phyloP scores from a whole-genome alignment of 2,113 vertebrate genomes.

The Cariama cristata region DNA sequence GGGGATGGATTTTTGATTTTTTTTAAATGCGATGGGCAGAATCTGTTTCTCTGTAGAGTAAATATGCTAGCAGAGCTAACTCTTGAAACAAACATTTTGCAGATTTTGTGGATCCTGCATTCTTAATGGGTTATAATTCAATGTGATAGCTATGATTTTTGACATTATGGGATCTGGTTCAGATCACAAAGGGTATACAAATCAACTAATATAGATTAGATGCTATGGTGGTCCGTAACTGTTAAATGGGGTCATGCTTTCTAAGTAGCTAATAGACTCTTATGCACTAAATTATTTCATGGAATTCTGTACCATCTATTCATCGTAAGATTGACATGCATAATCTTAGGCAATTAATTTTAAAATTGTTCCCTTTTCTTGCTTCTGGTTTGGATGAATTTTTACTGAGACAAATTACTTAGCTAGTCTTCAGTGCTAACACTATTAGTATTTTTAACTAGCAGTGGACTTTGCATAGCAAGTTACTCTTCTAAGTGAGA shows the following conservation, averaged over 20 bases:
- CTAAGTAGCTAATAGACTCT: slow-evolving; percentile 82
- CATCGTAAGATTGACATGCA: slow-evolving; percentile 13
- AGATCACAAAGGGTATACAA: slow-evolving; percentile 88
- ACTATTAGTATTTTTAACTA: slow-evolving; percentile 3
- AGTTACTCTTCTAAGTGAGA: not conserved
- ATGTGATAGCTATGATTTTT: slow-evolving; percentile 80
- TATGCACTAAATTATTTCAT: slow-evolving; percentile 80
- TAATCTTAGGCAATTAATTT: slow-evolving; percentile 4
- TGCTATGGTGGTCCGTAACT: slow-evolving; percentile 80
- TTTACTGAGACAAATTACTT: not conserved
- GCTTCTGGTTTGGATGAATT: not conserved
- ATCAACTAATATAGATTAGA: slow-evolving; percentile 90
- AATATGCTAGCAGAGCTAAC: not conserved
- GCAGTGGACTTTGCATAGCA: not conserved
- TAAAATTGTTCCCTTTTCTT: not conserved
- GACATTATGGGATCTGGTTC: slow-evolving; percentile 85
- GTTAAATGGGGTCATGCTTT: slow-evolving; percentile 84
- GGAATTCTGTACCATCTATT: slow-evolving; percentile 64
- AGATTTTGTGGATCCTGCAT: not conserved
- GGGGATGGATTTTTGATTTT: not conserved
- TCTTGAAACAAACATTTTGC: slow-evolving; percentile 51
- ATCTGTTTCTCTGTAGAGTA: not conserved
- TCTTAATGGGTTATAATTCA: slow-evolving; percentile 74
- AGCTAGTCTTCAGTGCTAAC: not conserved
- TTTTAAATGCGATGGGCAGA: not conserved